Conservation (phyloP, 1,140 invertebrate species). For the Choristoneura fumiferana region DNA sequence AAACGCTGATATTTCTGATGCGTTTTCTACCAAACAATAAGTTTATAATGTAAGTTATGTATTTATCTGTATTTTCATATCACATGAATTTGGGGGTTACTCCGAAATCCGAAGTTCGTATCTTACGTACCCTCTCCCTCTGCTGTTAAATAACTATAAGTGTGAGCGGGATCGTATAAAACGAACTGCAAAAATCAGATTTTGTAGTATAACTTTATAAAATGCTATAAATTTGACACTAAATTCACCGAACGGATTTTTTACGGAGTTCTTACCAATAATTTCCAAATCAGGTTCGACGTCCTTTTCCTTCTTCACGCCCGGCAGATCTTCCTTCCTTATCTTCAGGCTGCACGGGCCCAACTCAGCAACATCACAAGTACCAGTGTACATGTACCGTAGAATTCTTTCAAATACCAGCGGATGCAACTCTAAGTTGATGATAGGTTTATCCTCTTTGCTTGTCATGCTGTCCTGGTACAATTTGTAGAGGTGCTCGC, state of each 20-base stretch:
- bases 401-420: conserved; percentile 83
- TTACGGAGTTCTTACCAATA: too few relatives aligned
- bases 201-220: too few relatives aligned
- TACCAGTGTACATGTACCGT: conserved; percentile 83
- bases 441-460: conserved; percentile 42
- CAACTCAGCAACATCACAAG: conserved; percentile 80
- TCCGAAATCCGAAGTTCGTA: too few relatives aligned
- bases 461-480: conserved; percentile 48
- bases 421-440: conserved; percentile 77
- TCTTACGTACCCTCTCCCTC: too few relatives aligned
- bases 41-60: too few relatives aligned
- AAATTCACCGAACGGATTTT: too few relatives aligned
- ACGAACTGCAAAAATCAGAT: too few relatives aligned
- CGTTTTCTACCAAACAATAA: conserved; percentile 44
- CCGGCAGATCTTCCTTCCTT: conserved; percentile 56
- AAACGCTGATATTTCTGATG: conserved; percentile 76
- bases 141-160: too few relatives aligned
- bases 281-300: conserved; percentile 41
- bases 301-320: conserved; percentile 31
- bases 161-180: too few relatives aligned
- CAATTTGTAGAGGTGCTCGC: conserved; percentile 70
- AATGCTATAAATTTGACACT: too few relatives aligned
- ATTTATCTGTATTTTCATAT: too few relatives aligned
- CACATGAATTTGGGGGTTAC: too few relatives aligned
- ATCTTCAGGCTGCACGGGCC: conserved; percentile 73